Conservation (phyloP, 92 coral and sea anemone species). For the Porites cylindrica region DNA sequence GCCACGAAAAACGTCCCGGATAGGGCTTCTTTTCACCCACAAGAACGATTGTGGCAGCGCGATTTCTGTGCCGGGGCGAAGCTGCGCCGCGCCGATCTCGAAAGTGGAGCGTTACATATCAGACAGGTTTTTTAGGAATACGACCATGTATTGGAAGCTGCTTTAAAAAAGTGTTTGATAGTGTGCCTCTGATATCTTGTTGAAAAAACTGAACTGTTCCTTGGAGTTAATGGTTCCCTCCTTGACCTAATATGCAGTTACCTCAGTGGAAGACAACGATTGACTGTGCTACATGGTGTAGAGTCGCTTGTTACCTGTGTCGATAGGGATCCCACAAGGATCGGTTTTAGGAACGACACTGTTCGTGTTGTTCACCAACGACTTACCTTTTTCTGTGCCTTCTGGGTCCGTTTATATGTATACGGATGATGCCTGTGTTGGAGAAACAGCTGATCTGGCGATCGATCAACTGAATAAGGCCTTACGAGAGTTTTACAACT, state of each 20-base stretch:
- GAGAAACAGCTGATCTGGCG: too few species aligned
- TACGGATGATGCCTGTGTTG: too few species aligned
- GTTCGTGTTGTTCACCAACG: conserved; percentile 19
- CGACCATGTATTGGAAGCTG: too few species aligned
- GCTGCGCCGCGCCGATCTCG: too few species aligned
- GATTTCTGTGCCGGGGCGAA: too few species aligned
- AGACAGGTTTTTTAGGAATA: too few species aligned
- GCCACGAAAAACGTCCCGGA: too few species aligned
- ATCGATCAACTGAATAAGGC: too few species aligned
- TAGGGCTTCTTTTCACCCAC: too few species aligned
- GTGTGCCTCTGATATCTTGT: conserved; percentile 15
- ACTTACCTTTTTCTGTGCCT: neutral
- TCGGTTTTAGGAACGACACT: conserved; percentile 36
- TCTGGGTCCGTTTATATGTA: neutral
- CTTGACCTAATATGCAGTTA: conserved; percentile 16
- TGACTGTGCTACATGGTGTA: conserved; percentile 27
- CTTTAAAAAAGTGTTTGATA: conserved; percentile 17
- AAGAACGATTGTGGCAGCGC: too few species aligned
- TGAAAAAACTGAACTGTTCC: conserved; percentile 6
- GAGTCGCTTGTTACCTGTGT: neutral
- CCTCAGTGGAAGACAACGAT: conserved; percentile 22
- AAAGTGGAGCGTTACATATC: too few species aligned
- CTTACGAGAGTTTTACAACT: neutral
- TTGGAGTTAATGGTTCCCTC: conserved; percentile 26
- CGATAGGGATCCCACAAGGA: neutral